phyloP scores from a whole-genome alignment of 1,140 invertebrate genomes.

The Rhopalosiphum padi region DNA sequence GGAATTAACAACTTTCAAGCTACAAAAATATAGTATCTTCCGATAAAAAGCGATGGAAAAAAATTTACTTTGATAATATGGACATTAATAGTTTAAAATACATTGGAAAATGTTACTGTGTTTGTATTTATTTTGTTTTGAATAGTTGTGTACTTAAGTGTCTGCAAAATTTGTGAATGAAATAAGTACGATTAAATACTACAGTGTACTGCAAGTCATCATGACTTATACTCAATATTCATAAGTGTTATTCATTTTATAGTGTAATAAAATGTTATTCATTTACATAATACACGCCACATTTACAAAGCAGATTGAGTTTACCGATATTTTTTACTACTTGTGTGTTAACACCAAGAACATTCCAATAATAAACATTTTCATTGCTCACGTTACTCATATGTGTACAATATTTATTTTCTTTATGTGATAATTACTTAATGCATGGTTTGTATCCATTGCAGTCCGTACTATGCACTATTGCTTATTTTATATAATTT shows the following conservation, averaged over 20 bases:
- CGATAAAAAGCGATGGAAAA: not conserved
- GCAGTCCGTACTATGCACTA: not conserved
- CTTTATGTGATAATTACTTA: not conserved
- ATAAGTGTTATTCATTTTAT: not conserved
- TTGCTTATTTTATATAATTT: not conserved
- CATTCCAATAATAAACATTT: not conserved
- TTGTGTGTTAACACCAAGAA: not conserved
- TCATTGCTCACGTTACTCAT: not conserved
- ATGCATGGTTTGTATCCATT: not conserved
- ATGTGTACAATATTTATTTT: not conserved
- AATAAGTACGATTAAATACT: not conserved
- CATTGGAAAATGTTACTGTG: not conserved
- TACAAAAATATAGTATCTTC: not conserved
- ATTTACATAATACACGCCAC: not conserved
- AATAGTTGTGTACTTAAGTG: not conserved
- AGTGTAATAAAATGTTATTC: not conserved
- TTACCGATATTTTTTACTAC: not conserved
- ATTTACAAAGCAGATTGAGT: not conserved
- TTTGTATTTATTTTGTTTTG: not conserved
- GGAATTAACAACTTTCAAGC: not conserved
- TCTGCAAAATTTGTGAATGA: not conserved
- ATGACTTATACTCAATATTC: too few relatives aligned
- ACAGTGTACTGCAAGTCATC: too few relatives aligned
- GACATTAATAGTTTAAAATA: not conserved
- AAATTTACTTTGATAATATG: not conserved